Evolutionary conservation across 2,797 vertebrate genomes (phyloP).

Genomic region (Monodelphis domestica): DNA sequence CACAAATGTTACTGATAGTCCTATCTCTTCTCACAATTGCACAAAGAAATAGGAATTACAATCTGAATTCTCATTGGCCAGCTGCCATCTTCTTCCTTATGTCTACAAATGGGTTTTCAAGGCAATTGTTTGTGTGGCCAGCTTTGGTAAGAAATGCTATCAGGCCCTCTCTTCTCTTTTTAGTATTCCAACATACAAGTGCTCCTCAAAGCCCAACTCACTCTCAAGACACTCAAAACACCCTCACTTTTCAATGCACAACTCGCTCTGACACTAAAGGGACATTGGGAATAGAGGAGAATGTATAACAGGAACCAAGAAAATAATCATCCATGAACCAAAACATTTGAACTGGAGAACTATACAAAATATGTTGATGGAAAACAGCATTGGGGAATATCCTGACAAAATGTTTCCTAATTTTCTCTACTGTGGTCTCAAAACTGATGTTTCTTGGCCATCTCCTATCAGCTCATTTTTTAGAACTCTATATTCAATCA

Average conservation of each 20-base stretch:
- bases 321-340: not conserved
- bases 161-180: slow-evolving; percentile 38
- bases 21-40: not conserved
- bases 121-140: slow-evolving; percentile 16
- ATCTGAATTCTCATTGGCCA: not conserved
- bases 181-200: slow-evolving; percentile 41
- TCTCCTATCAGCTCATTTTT: not conserved
- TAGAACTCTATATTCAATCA: not conserved
- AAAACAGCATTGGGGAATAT: slow-evolving; percentile 25
- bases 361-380: not conserved
- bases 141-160: slow-evolving; percentile 51
- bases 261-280: not conserved
- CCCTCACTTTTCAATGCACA: not conserved
- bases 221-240: not conserved
- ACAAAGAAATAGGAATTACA: not conserved
- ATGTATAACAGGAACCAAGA: slow-evolving; percentile 22
- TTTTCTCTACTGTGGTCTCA: not conserved
- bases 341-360: not conserved
- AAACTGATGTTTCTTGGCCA: not conserved
- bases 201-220: not conserved
- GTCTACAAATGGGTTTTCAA: not conserved
- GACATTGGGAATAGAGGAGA: slow-evolving; percentile 16
- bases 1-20: not conserved
- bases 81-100: slow-evolving; percentile 17
- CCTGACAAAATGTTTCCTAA: slow-evolving; percentile 10